Percentiles rank a stretch among this genome's conserved stretches.
Evolutionary conservation across 1,140 invertebrate genomes (phyloP).

Genomic region (Notospermus geniculatus): DNA sequence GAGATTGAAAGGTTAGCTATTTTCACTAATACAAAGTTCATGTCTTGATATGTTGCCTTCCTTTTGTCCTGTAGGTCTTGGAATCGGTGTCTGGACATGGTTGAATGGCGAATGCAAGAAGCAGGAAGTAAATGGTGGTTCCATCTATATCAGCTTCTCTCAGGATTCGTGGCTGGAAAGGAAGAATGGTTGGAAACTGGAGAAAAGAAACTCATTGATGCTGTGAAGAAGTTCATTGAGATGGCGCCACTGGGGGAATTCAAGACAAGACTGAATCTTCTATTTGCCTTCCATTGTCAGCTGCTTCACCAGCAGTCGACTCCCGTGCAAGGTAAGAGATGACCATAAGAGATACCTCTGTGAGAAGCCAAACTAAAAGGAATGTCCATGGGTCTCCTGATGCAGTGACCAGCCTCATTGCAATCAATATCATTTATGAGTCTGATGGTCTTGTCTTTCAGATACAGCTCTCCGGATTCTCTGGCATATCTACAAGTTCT

Average conservation of each 20-base stretch:
- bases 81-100: conserved; percentile 48
- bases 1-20: no score
- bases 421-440: conserved; percentile 2
- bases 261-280: conserved; percentile 71
- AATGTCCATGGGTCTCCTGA: not conserved
- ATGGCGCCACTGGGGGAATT: conserved; percentile 82
- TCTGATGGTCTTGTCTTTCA: conserved; percentile 30
- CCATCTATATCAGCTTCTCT: conserved; percentile 73
- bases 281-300: conserved; percentile 77
- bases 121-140: conserved; percentile 81
- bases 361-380: not conserved
- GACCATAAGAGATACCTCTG: not conserved
- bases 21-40: not conserved
- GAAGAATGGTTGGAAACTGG: conserved; percentile 17
- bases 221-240: conserved; percentile 80
- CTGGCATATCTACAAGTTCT: conserved; percentile 86
- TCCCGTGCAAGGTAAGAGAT: conserved; percentile 50
- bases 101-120: conserved; percentile 60
- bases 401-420: not conserved
- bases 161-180: conserved; percentile 53
- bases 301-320: conserved; percentile 59
- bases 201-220: conserved; percentile 58
- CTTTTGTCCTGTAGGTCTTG: conserved; percentile 48
- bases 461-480: conserved; percentile 59
- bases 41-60: conserved; percentile 14